These are phyloP conservation scores for Hafferia zeledoni DNA, from an alignment of 2,797 vertebrate species.

Conservation along the genomic window DNA sequence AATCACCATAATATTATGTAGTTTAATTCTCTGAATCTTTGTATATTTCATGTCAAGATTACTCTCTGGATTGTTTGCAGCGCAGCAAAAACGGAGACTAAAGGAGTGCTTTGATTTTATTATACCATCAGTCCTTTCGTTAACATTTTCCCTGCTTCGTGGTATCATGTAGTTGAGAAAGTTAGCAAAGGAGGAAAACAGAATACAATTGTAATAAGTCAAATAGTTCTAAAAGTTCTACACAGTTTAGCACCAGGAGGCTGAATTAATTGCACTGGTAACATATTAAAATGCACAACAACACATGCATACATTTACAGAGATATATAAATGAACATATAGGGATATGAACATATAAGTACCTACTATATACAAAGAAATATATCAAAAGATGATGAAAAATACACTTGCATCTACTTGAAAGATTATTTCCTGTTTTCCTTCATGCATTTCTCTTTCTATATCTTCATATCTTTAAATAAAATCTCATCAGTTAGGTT, in stretches of 20 bases:
- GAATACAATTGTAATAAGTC: not conserved
- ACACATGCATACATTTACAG: not conserved
- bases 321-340: not conserved
- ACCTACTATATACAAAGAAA: not conserved
- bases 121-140: not conserved
- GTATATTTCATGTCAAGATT: not conserved
- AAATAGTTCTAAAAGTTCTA: not conserved
- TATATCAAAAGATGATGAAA: not conserved
- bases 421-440: not conserved
- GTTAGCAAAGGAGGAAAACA: not conserved
- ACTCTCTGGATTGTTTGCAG: not conserved
- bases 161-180: not conserved
- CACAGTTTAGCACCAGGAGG: not conserved
- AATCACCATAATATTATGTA: not conserved
- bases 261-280: not conserved
- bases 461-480: not conserved
- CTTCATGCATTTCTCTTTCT: not conserved
- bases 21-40: not conserved
- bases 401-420: not conserved
- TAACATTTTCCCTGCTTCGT: not conserved
- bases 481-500: not conserved
- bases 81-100: not conserved
- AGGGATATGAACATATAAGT: not conserved
- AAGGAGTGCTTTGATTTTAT: not conserved
- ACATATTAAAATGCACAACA: not conserved